phyloP scores from a whole-genome alignment of 2,888 invertebrate genomes.

The Leptothorax acervorum region DNA sequence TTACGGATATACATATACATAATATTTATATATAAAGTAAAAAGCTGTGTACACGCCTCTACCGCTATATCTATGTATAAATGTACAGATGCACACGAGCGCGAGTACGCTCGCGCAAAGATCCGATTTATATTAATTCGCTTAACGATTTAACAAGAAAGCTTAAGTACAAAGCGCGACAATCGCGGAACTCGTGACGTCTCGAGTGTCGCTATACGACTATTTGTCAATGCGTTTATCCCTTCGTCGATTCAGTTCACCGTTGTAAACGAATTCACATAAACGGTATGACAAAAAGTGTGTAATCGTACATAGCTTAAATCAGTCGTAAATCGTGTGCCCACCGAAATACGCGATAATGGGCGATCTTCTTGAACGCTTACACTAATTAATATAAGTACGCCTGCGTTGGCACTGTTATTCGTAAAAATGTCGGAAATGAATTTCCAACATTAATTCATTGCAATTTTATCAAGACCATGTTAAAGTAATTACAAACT shows the following conservation, averaged over 20 bases:
- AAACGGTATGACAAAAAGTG: constrained; percentile 38
- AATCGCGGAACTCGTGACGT: not conserved
- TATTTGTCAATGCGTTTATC: constrained; percentile 29
- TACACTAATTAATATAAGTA: not conserved
- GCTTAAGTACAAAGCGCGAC: constrained; percentile 36
- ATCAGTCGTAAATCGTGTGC: constrained; percentile 19
- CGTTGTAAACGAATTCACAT: constrained; percentile 13
- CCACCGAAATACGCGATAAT: not conserved
- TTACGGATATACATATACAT: constrained; percentile 32
- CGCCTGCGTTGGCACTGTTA: constrained; percentile 37
- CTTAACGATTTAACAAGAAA: constrained; percentile 25
- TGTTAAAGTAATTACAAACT: not conserved
- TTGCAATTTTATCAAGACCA: not conserved
- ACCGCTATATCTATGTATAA: constrained; percentile 47
- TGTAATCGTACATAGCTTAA: constrained; percentile 4
- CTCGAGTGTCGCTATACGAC: constrained; percentile 6
- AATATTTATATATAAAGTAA: constrained; percentile 27
- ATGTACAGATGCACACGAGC: constrained; percentile 37
- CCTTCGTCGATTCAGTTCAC: not conserved
- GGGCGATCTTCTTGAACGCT: not conserved
- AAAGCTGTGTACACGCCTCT: constrained; percentile 53
- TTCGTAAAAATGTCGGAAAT: not conserved
- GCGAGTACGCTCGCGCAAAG: constrained; percentile 1
- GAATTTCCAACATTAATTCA: not conserved
- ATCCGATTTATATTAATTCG: constrained; percentile 28